A percentile compares a stretch with the other conserved stretches of the same genome.
Evolutionary conservation across 2,113 vertebrate genomes (phyloP).

Genomic region (Nibea albiflora): DNA sequence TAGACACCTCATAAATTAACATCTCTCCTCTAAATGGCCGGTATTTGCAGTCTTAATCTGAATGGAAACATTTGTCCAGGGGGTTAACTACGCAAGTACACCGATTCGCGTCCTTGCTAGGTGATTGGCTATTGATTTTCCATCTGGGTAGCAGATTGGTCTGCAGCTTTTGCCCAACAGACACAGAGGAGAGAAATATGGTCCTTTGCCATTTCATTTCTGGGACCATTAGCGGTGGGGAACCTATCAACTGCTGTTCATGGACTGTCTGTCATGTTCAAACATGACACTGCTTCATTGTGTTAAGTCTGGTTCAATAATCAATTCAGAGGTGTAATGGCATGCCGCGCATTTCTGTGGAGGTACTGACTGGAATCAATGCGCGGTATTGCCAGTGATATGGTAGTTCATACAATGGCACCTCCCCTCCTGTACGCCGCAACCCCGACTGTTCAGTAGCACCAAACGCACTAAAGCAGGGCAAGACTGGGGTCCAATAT

Average conservation of each 20-base stretch:
- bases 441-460: slow-evolving; percentile 7
- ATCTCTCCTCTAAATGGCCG: slow-evolving; percentile 12
- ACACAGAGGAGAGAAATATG: slow-evolving; percentile 33
- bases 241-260: slow-evolving; percentile 33
- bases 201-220: slow-evolving; percentile 45
- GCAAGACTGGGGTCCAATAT: slow-evolving; percentile 27
- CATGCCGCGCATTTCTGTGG: background rate
- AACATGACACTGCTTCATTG: slow-evolving; percentile 30
- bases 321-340: slow-evolving; percentile 42
- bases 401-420: background rate
- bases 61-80: slow-evolving; percentile 57
- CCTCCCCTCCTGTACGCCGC: background rate
- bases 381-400: background rate
- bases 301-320: slow-evolving; percentile 41
- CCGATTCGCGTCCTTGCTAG: slow-evolving; percentile 39
- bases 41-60: slow-evolving; percentile 11
- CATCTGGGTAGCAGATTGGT: slow-evolving; percentile 58
- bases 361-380: slow-evolving; percentile 10
- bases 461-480: slow-evolving; percentile 15
- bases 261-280: slow-evolving; percentile 45
- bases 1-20: slow-evolving; percentile 6
- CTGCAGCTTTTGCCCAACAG: slow-evolving; percentile 32
- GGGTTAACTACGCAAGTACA: slow-evolving; percentile 58
- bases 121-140: slow-evolving; percentile 81
- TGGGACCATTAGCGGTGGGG: slow-evolving; percentile 42